phyloP scores from a whole-genome alignment of 2,888 invertebrate genomes.

The Danaus chrysippus region DNA sequence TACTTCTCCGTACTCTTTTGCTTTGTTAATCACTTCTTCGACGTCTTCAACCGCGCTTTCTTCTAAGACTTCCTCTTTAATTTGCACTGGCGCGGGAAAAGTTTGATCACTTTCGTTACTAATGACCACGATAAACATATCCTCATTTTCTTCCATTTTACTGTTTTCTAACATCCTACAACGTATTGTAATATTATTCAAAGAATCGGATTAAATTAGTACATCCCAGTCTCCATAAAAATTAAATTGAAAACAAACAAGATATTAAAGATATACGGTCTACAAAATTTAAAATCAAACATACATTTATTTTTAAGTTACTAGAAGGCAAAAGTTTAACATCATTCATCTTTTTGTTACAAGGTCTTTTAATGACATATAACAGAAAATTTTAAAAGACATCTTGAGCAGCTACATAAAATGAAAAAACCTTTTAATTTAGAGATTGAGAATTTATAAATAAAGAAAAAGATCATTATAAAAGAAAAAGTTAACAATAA shows the following conservation, averaged over 20 bases:
- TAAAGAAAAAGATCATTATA: no score
- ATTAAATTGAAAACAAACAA: no score
- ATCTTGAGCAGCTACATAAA: background rate
- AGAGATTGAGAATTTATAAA: no score
- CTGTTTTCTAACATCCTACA: constrained; percentile 11
- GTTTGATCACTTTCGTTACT: constrained; percentile 34
- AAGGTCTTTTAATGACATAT: background rate
- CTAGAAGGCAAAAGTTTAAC: background rate
- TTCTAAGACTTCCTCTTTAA: constrained; percentile 40
- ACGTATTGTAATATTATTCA: background rate
- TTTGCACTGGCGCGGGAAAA: constrained; percentile 30
- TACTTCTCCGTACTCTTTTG: constrained; percentile 42
- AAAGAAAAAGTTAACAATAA: no score
- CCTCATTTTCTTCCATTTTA: constrained; percentile 44
- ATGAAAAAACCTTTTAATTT: no score
- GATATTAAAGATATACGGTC: background rate
- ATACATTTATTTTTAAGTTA: background rate
- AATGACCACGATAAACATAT: constrained; percentile 46
- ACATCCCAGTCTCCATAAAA: no score
- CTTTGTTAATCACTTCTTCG: constrained; percentile 42
- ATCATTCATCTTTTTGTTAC: constrained; percentile 3
- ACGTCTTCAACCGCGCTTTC: constrained; percentile 30
- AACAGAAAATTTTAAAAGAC: background rate
- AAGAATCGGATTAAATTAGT: no score
- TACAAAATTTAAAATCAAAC: background rate